A percentile compares a stretch with the other conserved stretches of the same genome.
Conservation (phyloP, 2,113 vertebrate genomes). For the Bufo bufo region DNA sequence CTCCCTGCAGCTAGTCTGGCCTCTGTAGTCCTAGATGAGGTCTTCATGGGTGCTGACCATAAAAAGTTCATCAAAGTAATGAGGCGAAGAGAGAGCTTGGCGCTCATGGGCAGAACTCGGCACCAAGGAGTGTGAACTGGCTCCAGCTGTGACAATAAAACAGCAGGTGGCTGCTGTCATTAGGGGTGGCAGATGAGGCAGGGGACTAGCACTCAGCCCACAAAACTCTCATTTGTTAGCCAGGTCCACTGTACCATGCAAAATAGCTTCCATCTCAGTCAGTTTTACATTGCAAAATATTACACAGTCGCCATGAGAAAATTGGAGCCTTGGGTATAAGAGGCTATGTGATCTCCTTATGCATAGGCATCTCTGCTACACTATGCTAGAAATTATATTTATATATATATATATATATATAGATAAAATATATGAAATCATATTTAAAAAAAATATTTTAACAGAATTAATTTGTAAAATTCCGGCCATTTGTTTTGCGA, state of each 20-base stretch:
- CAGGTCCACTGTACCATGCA: constrained; percentile 87
- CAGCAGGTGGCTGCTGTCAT: constrained; percentile 98
- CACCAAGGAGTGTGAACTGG: constrained; percentile 91
- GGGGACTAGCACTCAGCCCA: constrained; percentile 84
- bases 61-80: constrained; percentile 99
- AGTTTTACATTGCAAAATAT: constrained; percentile 81
- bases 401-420: not conserved
- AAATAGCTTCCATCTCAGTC: constrained; percentile 88
- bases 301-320: constrained; percentile 68
- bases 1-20: constrained; percentile 77
- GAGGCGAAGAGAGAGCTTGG: constrained; percentile 85
- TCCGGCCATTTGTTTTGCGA: no score
- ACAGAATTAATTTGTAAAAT: no score
- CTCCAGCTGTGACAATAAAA: constrained; percentile 99
- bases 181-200: constrained; percentile 95
- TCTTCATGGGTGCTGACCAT: constrained; percentile 97
- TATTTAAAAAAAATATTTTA: no score
- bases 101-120: constrained; percentile 84
- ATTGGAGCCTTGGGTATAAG: constrained; percentile 66
- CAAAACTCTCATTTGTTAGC: constrained; percentile 88
- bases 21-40: constrained; percentile 84
- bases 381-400: constrained; percentile 50
- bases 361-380: constrained; percentile 51
- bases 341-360: constrained; percentile 65
- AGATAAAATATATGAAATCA: no score